These are phyloP conservation scores for Galago senegalensis DNA, from an alignment of 2,797 vertebrate species.

Conservation along the genomic window DNA sequence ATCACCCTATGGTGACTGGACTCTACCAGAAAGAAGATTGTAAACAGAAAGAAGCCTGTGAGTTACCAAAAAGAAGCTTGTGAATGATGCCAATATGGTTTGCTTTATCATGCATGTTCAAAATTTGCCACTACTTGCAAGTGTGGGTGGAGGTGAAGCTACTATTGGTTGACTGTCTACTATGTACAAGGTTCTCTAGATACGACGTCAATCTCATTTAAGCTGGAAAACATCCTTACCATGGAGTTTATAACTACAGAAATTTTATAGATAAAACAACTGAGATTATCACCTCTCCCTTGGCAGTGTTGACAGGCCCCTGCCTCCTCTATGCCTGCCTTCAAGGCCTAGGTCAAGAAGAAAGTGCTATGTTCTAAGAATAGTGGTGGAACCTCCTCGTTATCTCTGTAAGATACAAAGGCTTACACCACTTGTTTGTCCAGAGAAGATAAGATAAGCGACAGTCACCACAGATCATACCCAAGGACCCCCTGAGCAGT, in stretches of 20 bases:
- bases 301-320: no score
- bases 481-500: no score
- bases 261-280: background rate
- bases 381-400: no score
- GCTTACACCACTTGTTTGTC: no score
- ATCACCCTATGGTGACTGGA: background rate
- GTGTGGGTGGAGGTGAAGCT: background rate
- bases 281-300: background rate
- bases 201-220: background rate
- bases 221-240: slow-evolving; percentile 45
- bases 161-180: background rate
- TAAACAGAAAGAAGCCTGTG: background rate
- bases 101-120: background rate
- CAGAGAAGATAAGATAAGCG: no score
- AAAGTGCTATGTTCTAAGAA: no score
- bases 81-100: background rate
- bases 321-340: no score
- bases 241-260: background rate
- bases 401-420: no score
- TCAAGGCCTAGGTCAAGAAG: no score
- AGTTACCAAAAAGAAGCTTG: background rate
- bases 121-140: background rate
- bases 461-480: no score
- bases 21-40: background rate
- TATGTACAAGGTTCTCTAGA: background rate